Base-by-base conservation (phyloP, 2,113 vertebrate genomes). In the Syrmaticus mikado region DNA sequence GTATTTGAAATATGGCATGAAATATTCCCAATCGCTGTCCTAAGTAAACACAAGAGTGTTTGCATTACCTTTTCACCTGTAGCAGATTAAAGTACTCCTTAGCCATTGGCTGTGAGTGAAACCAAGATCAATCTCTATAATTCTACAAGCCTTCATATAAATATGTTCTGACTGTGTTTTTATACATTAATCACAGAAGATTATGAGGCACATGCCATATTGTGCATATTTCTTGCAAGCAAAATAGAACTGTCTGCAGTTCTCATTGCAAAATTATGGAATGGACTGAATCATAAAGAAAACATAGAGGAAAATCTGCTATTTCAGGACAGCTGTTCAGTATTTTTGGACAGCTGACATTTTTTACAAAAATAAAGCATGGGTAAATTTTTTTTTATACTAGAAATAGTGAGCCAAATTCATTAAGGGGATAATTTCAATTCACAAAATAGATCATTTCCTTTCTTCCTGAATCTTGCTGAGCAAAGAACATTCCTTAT, bases 61-160 rank as follows among this genome's bases (percentile, higher is more conserved):
- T 96, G 83, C 86, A 72, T 97, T 97, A 95, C 95, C 90, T 97
- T 95, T 97, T 95, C 93, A 97, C 95, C 93, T 97, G 95, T 60
- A 82, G 77, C 76, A 93, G 90, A 96, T 95, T 95, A 94, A 94
- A 97, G 88, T 60, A 30, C 77, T 96, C 41, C 68, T 93, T 96
- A 73, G 53, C 62, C 67, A 89, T 94, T 93, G 96, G 94, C 86
- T 14, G 2, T 77, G 74, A 94, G 77, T 71, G 81, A 94, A 96
- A 97, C 70, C 77, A 90, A 95, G 92, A 93, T 95, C 85, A 92
- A 60, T 76, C 86, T 89, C 83, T 90, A 20, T 82, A 89, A 87
- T 82, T 95, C 86, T 77, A 74, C 80, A 82, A 89, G 45, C 53
- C 34, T 36, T 93, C 32, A 4, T 90, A 87, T 93, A 95, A 95